Conservation (phyloP, 2,888 invertebrate genomes). For the Caenorhabditis becei region DNA sequence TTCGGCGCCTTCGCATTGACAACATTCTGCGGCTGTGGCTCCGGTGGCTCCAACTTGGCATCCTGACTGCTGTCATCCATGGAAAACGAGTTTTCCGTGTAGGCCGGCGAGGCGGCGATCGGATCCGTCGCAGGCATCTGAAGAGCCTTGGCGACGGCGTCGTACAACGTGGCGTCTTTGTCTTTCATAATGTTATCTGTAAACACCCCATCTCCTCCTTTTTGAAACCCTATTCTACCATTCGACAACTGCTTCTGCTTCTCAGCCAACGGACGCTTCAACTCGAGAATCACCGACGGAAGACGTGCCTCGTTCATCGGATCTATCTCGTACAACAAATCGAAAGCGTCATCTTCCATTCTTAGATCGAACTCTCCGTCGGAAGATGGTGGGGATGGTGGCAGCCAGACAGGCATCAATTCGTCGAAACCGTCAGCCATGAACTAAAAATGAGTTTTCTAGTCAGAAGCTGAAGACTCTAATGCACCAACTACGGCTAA, state of each 20-base stretch:
- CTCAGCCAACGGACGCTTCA: conserved; percentile 64
- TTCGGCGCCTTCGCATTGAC: conserved; percentile 5
- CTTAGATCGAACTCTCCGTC: conserved; percentile 89
- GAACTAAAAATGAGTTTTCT: conserved; percentile 57
- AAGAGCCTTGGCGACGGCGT: conserved; percentile 39
- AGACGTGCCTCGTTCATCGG: conserved; percentile 69
- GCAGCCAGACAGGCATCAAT: conserved; percentile 88
- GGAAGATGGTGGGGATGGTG: conserved; percentile 95
- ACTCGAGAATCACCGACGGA: conserved; percentile 63
- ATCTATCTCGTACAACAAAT: conserved; percentile 87
- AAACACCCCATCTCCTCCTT: too few relatives aligned
- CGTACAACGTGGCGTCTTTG: conserved; percentile 21
- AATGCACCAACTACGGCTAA: too few relatives aligned
- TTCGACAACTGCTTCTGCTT: conserved; percentile 40
- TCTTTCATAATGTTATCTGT: conserved; percentile 27
- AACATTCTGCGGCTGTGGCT: background rate
- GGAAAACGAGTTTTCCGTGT: conserved; percentile 58
- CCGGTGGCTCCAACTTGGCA: conserved; percentile 17
- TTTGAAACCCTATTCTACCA: too few relatives aligned
- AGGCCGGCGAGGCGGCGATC: conserved; percentile 45
- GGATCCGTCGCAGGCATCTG: conserved; percentile 67
- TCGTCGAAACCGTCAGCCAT: conserved; percentile 55
- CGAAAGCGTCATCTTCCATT: conserved; percentile 88
- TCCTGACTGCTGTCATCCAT: conserved; percentile 60
- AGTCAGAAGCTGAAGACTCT: background rate